Base-by-base conservation (phyloP, 2,797 vertebrate genomes). In the Siniperca obscura region DNA sequence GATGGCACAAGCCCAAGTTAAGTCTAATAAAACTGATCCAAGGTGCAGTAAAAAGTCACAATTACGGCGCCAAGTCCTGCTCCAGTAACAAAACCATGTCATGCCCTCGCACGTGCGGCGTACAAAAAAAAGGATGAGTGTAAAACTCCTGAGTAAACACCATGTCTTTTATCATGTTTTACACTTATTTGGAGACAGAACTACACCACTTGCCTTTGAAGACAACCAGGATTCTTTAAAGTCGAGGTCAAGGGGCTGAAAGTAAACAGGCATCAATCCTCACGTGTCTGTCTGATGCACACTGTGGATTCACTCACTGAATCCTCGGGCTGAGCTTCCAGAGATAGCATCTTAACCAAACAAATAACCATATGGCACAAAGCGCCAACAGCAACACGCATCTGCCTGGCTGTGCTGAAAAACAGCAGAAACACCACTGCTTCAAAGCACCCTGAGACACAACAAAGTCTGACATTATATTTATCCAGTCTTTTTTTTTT, bases 401-500 rank as follows among this genome's bases (percentile, higher is more conserved):
- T 93, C 90, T 88, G 89, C 78, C 60, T 7, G 67, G 50, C 75
- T 68, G 71, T 52, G 59, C 78, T 59, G 48, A 81, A 76, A 86
- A 81, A 67, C 65, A 72, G 74, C 61, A 80, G 57, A 73, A 83
- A 78, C 86, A 52, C 14, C 40, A 14, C 9, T 0, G 77, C 86
- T 90, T 92, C 89, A 88, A 90, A 93, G 90, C 62, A 34, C 73
- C 13, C 48, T 6, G 74, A 90, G 86, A 90, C 83, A 86, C 89
- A 91, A 91, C 87, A 83, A 81, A 80, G 78, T 82, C 82, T 76
- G 79, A 89, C 86, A 85, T 89, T 76, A 83, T 87, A 87, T 91
- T 91, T 80, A 89, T 71, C 74, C 72, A 70, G 85, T 3, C 30
- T 30, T 30, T 30, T 30, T 82, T 75, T 80, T 81, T 77, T 72